These are phyloP conservation scores for Colletes gigas DNA, from an alignment of 1,140 invertebrate species.

Conservation along the genomic window DNA sequence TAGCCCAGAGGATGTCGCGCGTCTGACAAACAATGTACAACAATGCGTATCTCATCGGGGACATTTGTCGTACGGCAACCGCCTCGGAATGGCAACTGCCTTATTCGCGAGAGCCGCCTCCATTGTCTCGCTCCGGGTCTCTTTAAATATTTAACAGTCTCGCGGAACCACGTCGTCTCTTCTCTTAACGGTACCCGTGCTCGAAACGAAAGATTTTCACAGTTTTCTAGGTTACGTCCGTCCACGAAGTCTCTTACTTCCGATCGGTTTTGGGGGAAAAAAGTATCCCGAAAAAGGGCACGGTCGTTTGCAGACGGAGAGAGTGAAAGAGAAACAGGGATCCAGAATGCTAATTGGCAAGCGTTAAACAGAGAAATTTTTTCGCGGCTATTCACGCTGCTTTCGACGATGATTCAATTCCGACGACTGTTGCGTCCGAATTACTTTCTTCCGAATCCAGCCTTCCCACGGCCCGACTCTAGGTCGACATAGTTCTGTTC, in stretches of 20 bases:
- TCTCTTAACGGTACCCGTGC: constrained; percentile 70
- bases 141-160: constrained; percentile 80
- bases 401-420: constrained; percentile 46
- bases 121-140: constrained; percentile 74
- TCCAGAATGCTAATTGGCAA: constrained; percentile 52
- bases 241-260: constrained; percentile 3
- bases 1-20: constrained; percentile 2
- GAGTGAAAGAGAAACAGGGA: background rate
- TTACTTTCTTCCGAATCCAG: constrained; percentile 28
- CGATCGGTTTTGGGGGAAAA: background rate
- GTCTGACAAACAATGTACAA: constrained; percentile 32
- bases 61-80: constrained; percentile 22
- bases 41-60: constrained; percentile 18
- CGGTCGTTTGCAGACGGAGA: background rate
- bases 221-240: constrained; percentile 69
- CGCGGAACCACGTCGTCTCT: constrained; percentile 64
- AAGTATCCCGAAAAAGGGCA: background rate
- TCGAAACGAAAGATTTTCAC: constrained; percentile 54
- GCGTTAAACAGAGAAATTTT: constrained; percentile 76
- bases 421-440: constrained; percentile 11
- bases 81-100: constrained; percentile 56
- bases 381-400: constrained; percentile 12
- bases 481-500: background rate
- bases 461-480: background rate
- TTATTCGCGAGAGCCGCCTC: constrained; percentile 63